Percentiles rank a stretch among this genome's conserved stretches.
Evolutionary conservation across 1,140 invertebrate genomes (phyloP).

Genomic region (Wasmannia auropunctata): DNA sequence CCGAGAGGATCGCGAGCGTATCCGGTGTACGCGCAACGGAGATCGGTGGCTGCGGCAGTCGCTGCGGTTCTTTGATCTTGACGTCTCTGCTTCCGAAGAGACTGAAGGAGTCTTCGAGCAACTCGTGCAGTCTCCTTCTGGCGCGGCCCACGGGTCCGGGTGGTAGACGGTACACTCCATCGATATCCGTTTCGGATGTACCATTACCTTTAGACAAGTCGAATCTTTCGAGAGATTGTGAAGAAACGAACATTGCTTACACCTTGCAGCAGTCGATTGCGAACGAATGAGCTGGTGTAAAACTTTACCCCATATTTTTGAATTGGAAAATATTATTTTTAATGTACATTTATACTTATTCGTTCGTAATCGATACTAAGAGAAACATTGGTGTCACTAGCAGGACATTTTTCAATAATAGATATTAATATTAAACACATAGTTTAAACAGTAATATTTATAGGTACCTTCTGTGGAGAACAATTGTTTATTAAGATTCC

Average conservation of each 20-base stretch:
- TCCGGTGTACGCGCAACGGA: slow-evolving; percentile 69
- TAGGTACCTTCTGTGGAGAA: slow-evolving; percentile 78
- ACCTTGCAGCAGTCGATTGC: slow-evolving; percentile 11
- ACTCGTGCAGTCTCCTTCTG: slow-evolving; percentile 88
- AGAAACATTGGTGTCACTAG: not conserved
- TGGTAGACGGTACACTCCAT: slow-evolving; percentile 75
- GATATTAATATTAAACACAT: not conserved
- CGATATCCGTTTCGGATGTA: slow-evolving; percentile 72
- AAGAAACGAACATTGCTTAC: not conserved
- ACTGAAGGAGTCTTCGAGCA: slow-evolving; percentile 89
- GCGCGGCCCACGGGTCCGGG: slow-evolving; percentile 85
- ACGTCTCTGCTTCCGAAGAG: slow-evolving; percentile 86
- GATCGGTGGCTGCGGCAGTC: slow-evolving; percentile 57
- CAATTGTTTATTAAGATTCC: slow-evolving; percentile 88
- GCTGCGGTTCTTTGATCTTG: slow-evolving; percentile 79
- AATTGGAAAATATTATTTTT: too few species aligned
- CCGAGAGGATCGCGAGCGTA: slow-evolving; percentile 69
- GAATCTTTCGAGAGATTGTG: slow-evolving; percentile 64
- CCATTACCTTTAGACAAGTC: slow-evolving; percentile 50
- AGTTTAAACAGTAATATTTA: not conserved
- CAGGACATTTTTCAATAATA: not conserved
- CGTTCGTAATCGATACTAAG: slow-evolving; percentile 29
- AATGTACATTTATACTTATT: too few species aligned
- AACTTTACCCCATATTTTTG: not conserved
- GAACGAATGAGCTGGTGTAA: not conserved